Evolutionary conservation across 2,888 invertebrate species (phyloP).

Genomic region (Epirrhoe alternata): DNA sequence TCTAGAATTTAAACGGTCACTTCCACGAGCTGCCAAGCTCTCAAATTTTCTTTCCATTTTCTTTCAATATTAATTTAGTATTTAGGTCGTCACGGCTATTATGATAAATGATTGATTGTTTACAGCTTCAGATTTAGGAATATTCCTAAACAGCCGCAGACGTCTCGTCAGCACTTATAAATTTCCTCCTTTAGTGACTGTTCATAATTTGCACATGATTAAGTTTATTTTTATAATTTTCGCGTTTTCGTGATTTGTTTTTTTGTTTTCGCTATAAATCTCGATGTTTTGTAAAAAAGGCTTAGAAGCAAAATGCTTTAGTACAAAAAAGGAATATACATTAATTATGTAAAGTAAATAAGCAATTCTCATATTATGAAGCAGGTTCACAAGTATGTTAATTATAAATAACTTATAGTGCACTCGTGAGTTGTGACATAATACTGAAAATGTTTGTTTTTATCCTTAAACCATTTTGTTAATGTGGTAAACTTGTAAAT

Average conservation of each 20-base stretch:
- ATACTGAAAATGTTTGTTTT: slow-evolving; percentile 29
- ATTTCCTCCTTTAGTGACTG: slow-evolving; percentile 35
- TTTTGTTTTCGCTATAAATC: slow-evolving; percentile 15
- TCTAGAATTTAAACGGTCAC: background rate
- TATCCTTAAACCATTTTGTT: slow-evolving; percentile 29
- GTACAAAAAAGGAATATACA: background rate
- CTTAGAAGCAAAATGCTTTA: background rate
- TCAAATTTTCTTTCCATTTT: slow-evolving; percentile 29
- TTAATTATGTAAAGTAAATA: background rate
- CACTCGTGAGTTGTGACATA: background rate
- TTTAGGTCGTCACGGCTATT: slow-evolving; percentile 39
- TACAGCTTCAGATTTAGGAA: slow-evolving; percentile 37
- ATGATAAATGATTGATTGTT: slow-evolving; percentile 42
- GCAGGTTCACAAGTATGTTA: background rate
- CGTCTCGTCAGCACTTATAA: slow-evolving; percentile 31
- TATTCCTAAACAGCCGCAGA: slow-evolving; percentile 35
- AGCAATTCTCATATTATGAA: background rate
- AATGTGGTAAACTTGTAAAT: slow-evolving; percentile 4
- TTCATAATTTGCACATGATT: slow-evolving; percentile 24
- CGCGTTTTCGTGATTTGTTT: too few species aligned
- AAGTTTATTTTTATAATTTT: slow-evolving; percentile 29
- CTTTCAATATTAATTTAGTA: slow-evolving; percentile 39
- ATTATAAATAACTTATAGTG: background rate
- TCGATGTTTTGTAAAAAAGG: slow-evolving; percentile 4
- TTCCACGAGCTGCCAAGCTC: slow-evolving; percentile 6